Evolutionary conservation across 2,113 vertebrate species (phyloP).

Genomic region (Bufo bufo): DNA sequence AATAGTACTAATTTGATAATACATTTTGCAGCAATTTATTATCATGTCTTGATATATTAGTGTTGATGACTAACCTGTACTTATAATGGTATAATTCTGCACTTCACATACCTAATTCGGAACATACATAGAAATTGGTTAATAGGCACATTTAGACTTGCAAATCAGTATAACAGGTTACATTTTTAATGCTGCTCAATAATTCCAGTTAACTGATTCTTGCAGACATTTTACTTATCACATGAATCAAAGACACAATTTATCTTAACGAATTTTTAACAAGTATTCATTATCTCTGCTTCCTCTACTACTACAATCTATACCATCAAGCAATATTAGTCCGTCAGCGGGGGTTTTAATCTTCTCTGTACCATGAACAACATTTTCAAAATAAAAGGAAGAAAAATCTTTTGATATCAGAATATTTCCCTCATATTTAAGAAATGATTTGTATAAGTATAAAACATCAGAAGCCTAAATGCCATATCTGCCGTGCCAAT

Average conservation of each 20-base stretch:
- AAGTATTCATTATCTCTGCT: conserved; percentile 43
- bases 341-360: conserved; percentile 16
- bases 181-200: conserved; percentile 34
- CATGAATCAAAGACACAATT: conserved; percentile 46
- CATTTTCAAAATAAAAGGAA: conserved; percentile 16
- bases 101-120: background rate
- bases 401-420: conserved; percentile 34
- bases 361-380: conserved; percentile 2
- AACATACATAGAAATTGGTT: conserved; percentile 4
- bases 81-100: background rate
- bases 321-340: conserved; percentile 41
- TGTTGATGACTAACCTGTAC: background rate
- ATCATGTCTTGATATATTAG: background rate
- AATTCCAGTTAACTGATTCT: conserved; percentile 36
- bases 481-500: background rate
- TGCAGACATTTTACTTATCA: background rate
- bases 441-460: background rate
- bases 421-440: conserved; percentile 3
- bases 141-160: background rate
- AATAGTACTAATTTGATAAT: background rate
- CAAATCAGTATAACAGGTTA: conserved; percentile 15
- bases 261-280: conserved; percentile 50
- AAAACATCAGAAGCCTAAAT: background rate
- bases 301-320: conserved; percentile 13
- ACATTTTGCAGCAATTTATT: background rate